Conservation (phyloP, 2,113 vertebrate species). For the Mirza zaza region DNA sequence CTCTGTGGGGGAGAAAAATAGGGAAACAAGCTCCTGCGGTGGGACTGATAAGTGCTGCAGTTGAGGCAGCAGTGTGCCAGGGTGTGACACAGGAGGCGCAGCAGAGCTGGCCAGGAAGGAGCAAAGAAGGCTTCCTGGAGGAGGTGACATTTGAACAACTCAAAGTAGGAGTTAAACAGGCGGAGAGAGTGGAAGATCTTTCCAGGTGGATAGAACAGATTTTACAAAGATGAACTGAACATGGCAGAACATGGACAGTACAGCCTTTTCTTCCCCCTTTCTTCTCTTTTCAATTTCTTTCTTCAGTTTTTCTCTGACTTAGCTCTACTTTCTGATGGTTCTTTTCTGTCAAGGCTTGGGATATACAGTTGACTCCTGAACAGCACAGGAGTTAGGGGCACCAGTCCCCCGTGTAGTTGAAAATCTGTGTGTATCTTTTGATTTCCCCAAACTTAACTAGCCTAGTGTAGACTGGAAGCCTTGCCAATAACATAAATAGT, state of each 20-base stretch:
- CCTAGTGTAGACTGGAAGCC: neutral
- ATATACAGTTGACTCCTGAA: neutral
- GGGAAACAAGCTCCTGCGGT: neutral
- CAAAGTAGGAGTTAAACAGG: neutral
- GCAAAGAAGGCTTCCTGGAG: neutral
- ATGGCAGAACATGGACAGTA: neutral
- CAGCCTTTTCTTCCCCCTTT: neutral
- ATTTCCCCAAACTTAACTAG: neutral
- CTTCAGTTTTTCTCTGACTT: neutral
- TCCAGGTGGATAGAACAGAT: neutral
- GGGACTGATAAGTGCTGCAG: neutral
- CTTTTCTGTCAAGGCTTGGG: neutral
- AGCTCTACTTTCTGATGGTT: neutral
- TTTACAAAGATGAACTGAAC: neutral
- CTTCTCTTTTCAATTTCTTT: neutral
- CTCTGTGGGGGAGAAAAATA: neutral
- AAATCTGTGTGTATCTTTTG: neutral
- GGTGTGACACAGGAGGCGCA: neutral
- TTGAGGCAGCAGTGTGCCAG: neutral
- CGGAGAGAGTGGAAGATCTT: neutral
- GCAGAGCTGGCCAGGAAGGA: neutral
- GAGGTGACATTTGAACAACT: neutral
- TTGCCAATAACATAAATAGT: neutral
- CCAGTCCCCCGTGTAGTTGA: neutral
- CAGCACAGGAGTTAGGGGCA: neutral